phyloP scores from a whole-genome alignment of 2,113 vertebrate species.

The Poeciliopsis turrubarensis region DNA sequence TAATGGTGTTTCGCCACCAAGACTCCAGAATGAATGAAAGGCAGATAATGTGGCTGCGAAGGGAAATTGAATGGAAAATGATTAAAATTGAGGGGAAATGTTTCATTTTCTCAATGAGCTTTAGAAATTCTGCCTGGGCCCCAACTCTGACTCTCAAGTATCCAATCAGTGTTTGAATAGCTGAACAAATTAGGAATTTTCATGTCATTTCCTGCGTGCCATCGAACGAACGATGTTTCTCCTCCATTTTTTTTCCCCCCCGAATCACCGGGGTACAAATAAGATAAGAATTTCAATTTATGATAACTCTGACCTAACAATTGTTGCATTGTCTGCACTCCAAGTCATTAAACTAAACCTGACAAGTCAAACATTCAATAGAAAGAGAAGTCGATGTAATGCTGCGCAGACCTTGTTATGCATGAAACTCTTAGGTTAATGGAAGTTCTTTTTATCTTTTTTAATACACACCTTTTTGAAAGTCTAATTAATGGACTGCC shows the following conservation, averaged over 20 bases:
- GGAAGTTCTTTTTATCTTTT: slow-evolving; percentile 11
- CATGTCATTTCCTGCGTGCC: slow-evolving; percentile 48
- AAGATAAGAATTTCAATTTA: slow-evolving; percentile 70
- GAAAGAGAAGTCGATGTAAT: slow-evolving; percentile 19
- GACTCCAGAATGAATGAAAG: slow-evolving; percentile 50
- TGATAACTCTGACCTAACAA: slow-evolving; percentile 54
- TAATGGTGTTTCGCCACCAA: slow-evolving; percentile 49
- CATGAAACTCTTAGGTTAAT: slow-evolving; percentile 43
- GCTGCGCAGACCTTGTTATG: slow-evolving; percentile 23
- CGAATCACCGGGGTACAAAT: slow-evolving; percentile 51
- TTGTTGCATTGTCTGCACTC: slow-evolving; percentile 56
- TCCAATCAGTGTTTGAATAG: slow-evolving; percentile 71
- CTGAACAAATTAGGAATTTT: slow-evolving; percentile 65
- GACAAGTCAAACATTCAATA: slow-evolving; percentile 49
- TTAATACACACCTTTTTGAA: slow-evolving; percentile 19
- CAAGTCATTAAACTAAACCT: slow-evolving; percentile 52
- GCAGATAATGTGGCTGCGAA: slow-evolving; percentile 66
- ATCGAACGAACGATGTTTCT: slow-evolving; percentile 56
- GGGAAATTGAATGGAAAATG: slow-evolving; percentile 57
- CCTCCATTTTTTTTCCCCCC: slow-evolving; percentile 13
- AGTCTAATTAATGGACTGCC: not conserved
- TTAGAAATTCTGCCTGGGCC: slow-evolving; percentile 54
- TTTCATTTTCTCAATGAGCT: slow-evolving; percentile 68
- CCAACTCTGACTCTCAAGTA: slow-evolving; percentile 43
- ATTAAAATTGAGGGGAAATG: slow-evolving; percentile 67